A percentile compares a stretch with the other conserved stretches of the same genome.
These are phyloP conservation scores for Montipora capitata DNA, from an alignment of 92 coral and sea anemone species.

Conservation along the genomic window DNA sequence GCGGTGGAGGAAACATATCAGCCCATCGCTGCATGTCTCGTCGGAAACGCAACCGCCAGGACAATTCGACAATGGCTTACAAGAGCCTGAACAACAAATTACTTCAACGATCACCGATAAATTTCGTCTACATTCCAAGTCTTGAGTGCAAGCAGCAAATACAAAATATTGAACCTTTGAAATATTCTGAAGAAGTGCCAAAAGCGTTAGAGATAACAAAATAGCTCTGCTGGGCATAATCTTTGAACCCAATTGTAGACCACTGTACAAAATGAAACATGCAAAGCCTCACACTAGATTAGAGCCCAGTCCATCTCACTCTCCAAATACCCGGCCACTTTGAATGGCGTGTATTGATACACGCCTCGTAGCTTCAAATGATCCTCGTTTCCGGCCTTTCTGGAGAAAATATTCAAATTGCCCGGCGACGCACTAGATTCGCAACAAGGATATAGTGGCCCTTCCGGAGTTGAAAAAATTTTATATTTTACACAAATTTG, in stretches of 20 bases:
- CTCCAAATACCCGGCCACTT: not conserved
- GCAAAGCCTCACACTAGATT: not conserved
- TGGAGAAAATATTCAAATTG: too few relatives aligned
- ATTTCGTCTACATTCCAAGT: constrained; percentile 23
- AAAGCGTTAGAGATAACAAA: not conserved
- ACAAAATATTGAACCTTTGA: not conserved
- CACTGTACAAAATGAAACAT: not conserved
- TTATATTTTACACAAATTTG: too few relatives aligned
- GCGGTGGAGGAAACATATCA: constrained; percentile 14
- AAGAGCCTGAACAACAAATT: constrained; percentile 19
- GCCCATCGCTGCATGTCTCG: constrained; percentile 14
- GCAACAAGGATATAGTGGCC: too few relatives aligned
- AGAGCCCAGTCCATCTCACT: not conserved
- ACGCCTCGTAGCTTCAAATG: too few relatives aligned
- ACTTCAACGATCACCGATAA: not conserved
- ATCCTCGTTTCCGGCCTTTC: too few relatives aligned
- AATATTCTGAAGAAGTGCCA: constrained; percentile 22
- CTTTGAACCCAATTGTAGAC: not conserved
- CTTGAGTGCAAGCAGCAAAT: constrained; percentile 12
- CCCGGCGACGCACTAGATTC: too few relatives aligned
- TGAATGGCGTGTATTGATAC: too few relatives aligned
- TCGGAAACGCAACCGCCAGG: constrained; percentile 21
- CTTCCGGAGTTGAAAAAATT: too few relatives aligned
- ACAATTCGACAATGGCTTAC: constrained; percentile 29
- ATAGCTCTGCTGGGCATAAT: not conserved